Base-by-base conservation (phyloP, 2,888 invertebrate species). In the Kuschelorhynchus macadamiae region DNA sequence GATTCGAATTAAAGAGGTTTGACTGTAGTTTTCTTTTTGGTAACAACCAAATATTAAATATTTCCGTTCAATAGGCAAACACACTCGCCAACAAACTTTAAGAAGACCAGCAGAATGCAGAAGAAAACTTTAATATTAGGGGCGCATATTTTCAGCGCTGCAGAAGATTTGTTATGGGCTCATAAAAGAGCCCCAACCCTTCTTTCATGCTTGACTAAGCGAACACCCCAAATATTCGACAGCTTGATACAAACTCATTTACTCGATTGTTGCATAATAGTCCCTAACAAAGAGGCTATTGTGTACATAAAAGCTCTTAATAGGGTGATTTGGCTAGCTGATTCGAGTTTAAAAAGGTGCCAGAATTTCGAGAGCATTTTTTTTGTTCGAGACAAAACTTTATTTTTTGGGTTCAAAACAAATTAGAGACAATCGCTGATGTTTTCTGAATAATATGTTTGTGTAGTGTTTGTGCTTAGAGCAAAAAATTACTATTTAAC, bases 191-290 rank as follows among this genome's bases (percentile, higher is more conserved):
- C 36, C 57, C 63, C 52, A 63, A 61, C 55, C 67, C 63, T 75
- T 74, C 76, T 79, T 80, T 78, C 72, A 72, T 77, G 79, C 77
- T 76, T 72, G 71, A 73, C 66, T 76, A 72, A 75, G 72, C 75
- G 75, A 71, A 74, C 71, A 74, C 72, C 76, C 77, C 77, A 74
- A 73, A 71, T 72, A 71, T 70, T 68, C 67, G 71, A 70, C 66
- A 68, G 73, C 72, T 72, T 74, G 76, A 76, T 78, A 78, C 77
- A 76, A 78, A 79, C 77, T 77, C 79, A 80, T 80, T 80, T 78
- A 77, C 78, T 79, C 81, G 81, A 81, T 81, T 80, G 81, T 79
- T 80, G 77, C 77, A 81, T 81, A 82, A 82, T 82, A 79, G 81
- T 76, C 75, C 79, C 74, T 66, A 79, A 81, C 81, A 80, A 79